phyloP scores from a whole-genome alignment of 2,888 invertebrate species.

The Melanostoma scalare region DNA sequence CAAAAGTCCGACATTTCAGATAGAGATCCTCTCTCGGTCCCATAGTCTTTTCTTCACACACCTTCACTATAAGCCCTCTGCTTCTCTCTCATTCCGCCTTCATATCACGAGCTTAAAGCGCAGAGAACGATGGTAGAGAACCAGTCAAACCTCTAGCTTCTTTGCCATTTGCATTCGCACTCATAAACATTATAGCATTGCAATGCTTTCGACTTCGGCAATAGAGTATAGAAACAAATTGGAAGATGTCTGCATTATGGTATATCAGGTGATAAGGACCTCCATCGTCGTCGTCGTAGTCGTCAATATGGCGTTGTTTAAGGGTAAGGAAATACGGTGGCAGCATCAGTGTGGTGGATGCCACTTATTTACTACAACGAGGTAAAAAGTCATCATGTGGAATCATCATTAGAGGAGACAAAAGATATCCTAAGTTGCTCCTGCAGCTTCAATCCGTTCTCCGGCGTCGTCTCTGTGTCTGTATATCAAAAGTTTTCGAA shows the following conservation, averaged over 20 bases:
- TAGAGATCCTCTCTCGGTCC: constrained; percentile 4
- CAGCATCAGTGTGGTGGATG: constrained; percentile 27
- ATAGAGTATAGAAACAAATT: constrained; percentile 44
- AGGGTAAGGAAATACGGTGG: constrained; percentile 10
- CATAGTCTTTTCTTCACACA: constrained; percentile 22
- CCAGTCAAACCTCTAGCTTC: not conserved
- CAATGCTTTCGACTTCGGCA: constrained; percentile 32
- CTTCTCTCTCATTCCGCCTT: not conserved
- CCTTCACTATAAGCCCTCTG: constrained; percentile 12
- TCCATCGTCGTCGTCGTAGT: not conserved
- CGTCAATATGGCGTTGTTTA: not conserved
- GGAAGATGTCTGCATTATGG: constrained; percentile 58
- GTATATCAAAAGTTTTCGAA: constrained; percentile 46
- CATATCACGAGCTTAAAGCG: constrained; percentile 29
- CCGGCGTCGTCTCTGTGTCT: constrained; percentile 6
- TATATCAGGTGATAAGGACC: constrained; percentile 63
- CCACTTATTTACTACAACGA: constrained; percentile 63
- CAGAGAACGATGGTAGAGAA: constrained; percentile 6
- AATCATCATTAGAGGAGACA: constrained; percentile 65
- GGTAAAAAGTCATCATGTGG: constrained; percentile 65
- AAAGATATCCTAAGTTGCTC: constrained; percentile 52
- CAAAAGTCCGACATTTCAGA: constrained; percentile 46
- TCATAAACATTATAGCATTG: constrained; percentile 22
- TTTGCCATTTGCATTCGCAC: constrained; percentile 25
- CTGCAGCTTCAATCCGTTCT: constrained; percentile 16